Base-by-base conservation (phyloP, 2,888 invertebrate species). In the Gymnoscelis rufifasciata region DNA sequence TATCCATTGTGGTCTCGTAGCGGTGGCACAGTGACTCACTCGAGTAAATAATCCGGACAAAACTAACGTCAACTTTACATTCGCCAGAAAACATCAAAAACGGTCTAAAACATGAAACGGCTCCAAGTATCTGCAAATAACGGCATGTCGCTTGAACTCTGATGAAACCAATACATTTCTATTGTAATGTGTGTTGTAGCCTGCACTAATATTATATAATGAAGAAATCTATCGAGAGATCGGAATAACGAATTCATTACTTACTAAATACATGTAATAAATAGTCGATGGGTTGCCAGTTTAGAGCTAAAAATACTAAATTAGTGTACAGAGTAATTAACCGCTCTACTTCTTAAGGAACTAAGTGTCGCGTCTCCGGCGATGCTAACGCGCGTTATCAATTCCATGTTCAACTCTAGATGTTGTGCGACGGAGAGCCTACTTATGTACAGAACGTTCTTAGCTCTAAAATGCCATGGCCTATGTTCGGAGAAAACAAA, bases 171-270 rank as follows among this genome's bases (percentile, higher is more conserved):
- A 87, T 86, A 82, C 73, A 71, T 80, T 77, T 72, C 86, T 88
- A 88, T 87, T 88, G 87, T 87, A 86, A 87, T 82, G 74, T 86
- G 84, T 87, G 87, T 82, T 74, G 72, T 81, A 84, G 87, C 86
- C 86, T 86, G 87, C 83, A 57, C 66, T 81, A 78, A 83, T 82
- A 82, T 69, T 74, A 76, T 69, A 72, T 80, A 82, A 56, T 70
- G 78, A 80, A 83, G 76, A 77, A 83, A 78, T 77, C 83, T 84
- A 86, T 82, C 71, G 71, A 83, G 80, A 84, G 78, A 82, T 83
- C 74, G 82, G 80, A 82, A 72, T 83, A 87, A 87, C 87, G 83
- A 75, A 82, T 80, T 46, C 38, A 45, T 45, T 80, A 71, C 78
- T 81, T 86, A 87, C 80, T 78, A 83, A 86, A 80, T 79, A 82